Conservation (phyloP, 2,113 vertebrate species). For the Leptosomus discolor region DNA sequence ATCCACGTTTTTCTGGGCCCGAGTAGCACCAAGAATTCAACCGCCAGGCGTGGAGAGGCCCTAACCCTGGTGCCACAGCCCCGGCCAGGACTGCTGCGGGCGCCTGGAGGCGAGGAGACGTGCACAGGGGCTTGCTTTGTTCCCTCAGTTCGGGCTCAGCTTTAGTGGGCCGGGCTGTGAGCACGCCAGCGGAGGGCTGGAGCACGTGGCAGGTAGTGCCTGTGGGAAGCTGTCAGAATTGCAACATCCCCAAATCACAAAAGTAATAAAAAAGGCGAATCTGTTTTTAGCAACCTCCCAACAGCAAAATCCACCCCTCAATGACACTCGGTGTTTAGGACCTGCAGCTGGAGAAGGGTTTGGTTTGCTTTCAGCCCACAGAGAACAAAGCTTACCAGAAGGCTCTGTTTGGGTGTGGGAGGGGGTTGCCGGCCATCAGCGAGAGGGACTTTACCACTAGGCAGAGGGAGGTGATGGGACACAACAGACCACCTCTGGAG, state of each 20-base stretch:
- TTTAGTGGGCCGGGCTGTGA: neutral
- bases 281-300: neutral
- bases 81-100: neutral
- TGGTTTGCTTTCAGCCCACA: neutral
- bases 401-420: fast-evolving
- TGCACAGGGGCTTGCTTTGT: fast-evolving
- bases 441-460: neutral
- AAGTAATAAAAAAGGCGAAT: neutral
- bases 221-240: neutral
- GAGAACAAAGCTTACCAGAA: neutral
- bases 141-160: neutral
- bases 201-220: neutral
- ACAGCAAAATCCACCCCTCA: neutral
- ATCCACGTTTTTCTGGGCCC: neutral
- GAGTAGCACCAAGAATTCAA: neutral
- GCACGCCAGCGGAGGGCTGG: neutral
- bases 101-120: neutral
- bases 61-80: neutral
- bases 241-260: neutral
- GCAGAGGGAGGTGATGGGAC: fast-evolving
- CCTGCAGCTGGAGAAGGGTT: neutral
- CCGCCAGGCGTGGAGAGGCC: fast-evolving
- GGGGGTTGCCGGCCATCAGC: neutral
- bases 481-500: fast-evolving
- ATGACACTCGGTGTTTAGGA: neutral